Percentiles rank a stretch among this genome's conserved stretches.
Evolutionary conservation across 2,888 invertebrate species (phyloP).

Genomic region (Monoplex corrugatus): DNA sequence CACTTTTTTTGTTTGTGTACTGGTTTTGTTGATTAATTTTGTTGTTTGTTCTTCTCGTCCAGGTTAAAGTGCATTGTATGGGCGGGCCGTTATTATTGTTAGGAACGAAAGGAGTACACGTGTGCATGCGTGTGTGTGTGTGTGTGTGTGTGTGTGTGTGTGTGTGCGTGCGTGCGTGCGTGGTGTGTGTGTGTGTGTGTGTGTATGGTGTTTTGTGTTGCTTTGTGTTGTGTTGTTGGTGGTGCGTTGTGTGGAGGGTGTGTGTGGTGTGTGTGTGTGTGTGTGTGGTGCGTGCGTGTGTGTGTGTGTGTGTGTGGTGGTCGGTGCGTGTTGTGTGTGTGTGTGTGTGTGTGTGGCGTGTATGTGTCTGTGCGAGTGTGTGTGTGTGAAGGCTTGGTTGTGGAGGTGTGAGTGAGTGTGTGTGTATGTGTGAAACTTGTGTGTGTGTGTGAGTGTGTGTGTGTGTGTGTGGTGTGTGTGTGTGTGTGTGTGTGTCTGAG

Average conservation of each 20-base stretch:
- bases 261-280: neutral
- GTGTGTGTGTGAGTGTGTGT: neutral
- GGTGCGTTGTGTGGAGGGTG: neutral
- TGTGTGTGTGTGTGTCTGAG: neutral
- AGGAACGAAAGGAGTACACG: too few relatives aligned
- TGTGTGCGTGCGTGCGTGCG: neutral
- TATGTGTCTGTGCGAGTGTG: neutral
- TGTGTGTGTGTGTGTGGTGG: neutral
- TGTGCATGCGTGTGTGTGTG: neutral
- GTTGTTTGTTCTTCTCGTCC: too few relatives aligned
- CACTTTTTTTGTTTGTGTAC: too few relatives aligned
- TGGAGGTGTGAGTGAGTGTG: neutral
- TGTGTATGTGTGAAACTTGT: neutral
- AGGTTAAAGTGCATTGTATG: too few relatives aligned
- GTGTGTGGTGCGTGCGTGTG: constrained; percentile 15
- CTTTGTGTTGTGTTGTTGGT: too few relatives aligned
- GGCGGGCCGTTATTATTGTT: too few relatives aligned
- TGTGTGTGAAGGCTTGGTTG: neutral
- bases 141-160: constrained; percentile 10
- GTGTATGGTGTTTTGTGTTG: too few relatives aligned
- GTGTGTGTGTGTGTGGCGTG: neutral
- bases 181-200: constrained; percentile 7
- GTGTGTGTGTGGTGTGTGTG: neutral
- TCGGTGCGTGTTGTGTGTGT: neutral
- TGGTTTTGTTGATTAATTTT: too few relatives aligned